These are phyloP conservation scores for Drosophila anomalata DNA, from an alignment of 2,888 invertebrate species.

Conservation along the genomic window DNA sequence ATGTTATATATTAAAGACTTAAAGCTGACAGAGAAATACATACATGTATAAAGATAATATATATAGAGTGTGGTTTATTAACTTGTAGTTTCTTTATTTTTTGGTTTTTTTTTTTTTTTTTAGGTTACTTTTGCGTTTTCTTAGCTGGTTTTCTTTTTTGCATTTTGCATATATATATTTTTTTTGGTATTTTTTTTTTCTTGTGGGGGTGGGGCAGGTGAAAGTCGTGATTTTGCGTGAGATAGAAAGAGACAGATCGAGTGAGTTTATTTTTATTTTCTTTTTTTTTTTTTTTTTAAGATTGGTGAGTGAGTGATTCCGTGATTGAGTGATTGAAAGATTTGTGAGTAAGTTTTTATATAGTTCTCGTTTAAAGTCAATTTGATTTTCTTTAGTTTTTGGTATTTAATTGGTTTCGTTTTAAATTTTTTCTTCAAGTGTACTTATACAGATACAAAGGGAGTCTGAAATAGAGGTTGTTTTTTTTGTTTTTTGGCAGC, in stretches of 20 bases:
- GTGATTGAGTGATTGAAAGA: slow-evolving; percentile 59
- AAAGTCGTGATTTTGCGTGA: slow-evolving; percentile 68
- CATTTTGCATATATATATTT: slow-evolving; percentile 47
- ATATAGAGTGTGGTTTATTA: slow-evolving; percentile 56
- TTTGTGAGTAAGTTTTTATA: slow-evolving; percentile 60
- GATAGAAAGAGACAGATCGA: slow-evolving; percentile 40
- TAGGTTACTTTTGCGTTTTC: slow-evolving; percentile 28
- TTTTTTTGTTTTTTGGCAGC: slow-evolving; percentile 11
- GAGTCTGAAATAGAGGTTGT: slow-evolving; percentile 6
- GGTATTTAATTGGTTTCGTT: slow-evolving; percentile 43
- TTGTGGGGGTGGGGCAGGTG: slow-evolving; percentile 33
- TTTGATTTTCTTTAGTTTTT: slow-evolving; percentile 36
- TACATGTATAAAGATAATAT: slow-evolving; percentile 54
- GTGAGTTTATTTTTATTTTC: slow-evolving; percentile 12
- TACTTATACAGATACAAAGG: slow-evolving; percentile 33
- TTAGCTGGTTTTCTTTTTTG: slow-evolving; percentile 41
- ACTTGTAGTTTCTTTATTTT: slow-evolving; percentile 63
- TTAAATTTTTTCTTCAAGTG: slow-evolving; percentile 28
- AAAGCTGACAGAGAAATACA: slow-evolving; percentile 58
- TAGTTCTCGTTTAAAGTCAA: slow-evolving; percentile 29
- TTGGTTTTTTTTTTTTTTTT: slow-evolving; percentile 16
- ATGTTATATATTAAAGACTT: slow-evolving; percentile 36
- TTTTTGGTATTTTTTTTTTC: slow-evolving; percentile 22
- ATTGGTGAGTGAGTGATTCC: slow-evolving; percentile 64
- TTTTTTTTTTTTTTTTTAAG: slow-evolving; percentile 30